Percentiles rank a stretch among this genome's conserved stretches.
phyloP scores from a whole-genome alignment of 2,113 vertebrate genomes.

The Petroica traversi region DNA sequence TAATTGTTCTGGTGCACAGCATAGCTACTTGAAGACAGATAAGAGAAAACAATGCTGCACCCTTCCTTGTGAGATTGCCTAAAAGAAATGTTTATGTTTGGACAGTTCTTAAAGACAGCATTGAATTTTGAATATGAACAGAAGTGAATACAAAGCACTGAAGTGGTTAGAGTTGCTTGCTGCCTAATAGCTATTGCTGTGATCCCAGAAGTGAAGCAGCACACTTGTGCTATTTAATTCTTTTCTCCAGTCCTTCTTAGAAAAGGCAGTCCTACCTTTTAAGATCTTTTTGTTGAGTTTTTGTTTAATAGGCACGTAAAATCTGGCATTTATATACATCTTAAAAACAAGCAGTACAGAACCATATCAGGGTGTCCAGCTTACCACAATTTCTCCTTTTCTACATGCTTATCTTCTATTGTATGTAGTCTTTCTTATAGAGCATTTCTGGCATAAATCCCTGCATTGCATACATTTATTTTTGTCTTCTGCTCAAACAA shows the following conservation, averaged over 20 bases:
- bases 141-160: neutral
- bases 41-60: neutral
- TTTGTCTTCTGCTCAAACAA: neutral
- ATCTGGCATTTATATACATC: neutral
- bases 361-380: neutral
- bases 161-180: neutral
- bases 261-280: neutral
- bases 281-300: neutral
- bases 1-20: neutral
- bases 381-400: neutral
- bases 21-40: neutral
- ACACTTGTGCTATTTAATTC: neutral
- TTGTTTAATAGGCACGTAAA: neutral
- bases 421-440: neutral
- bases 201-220: neutral
- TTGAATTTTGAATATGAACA: neutral
- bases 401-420: neutral
- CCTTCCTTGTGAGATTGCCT: neutral
- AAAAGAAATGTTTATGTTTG: neutral
- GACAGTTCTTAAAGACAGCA: neutral
- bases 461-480: neutral
- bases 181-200: neutral
- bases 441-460: neutral
- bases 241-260: neutral
- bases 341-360: neutral